phyloP scores from a whole-genome alignment of 2,113 vertebrate genomes.

The Bostrychus sinensis region DNA sequence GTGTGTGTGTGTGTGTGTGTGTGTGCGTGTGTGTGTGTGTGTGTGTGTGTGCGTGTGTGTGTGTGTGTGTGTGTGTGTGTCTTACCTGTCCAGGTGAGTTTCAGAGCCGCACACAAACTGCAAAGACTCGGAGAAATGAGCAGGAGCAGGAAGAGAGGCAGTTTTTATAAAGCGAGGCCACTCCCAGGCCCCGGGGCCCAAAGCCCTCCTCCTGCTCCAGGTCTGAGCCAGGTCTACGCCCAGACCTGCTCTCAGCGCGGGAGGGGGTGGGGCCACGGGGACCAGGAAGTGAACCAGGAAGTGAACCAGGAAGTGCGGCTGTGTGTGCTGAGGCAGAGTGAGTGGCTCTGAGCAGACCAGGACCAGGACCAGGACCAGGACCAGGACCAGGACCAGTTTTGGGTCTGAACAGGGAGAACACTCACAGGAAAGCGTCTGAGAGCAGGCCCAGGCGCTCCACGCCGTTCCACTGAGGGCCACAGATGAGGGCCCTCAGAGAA shows the following conservation, averaged over 20 bases:
- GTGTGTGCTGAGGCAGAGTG: too few species aligned
- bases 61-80: neutral
- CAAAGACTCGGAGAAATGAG: neutral
- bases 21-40: neutral
- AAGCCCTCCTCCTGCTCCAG: neutral
- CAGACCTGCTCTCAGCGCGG: neutral
- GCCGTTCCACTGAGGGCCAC: too few species aligned
- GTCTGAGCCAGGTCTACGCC: neutral
- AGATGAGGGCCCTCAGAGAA: too few species aligned
- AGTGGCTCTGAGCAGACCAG: too few species aligned
- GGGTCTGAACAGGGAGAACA: too few species aligned
- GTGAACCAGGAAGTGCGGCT: neutral
- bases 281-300: neutral
- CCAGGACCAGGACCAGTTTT: too few species aligned
- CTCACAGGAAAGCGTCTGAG: too few species aligned
- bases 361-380: too few species aligned
- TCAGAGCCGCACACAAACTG: neutral
- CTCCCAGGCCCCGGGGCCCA: neutral
- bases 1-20: neutral
- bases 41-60: neutral
- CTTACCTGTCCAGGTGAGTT: slow-evolving; percentile 4
- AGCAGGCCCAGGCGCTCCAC: too few species aligned
- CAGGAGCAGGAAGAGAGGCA: neutral
- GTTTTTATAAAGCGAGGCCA: neutral
- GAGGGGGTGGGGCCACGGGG: neutral